phyloP scores from a whole-genome alignment of 1,140 invertebrate species.

The Radopholus similis region DNA sequence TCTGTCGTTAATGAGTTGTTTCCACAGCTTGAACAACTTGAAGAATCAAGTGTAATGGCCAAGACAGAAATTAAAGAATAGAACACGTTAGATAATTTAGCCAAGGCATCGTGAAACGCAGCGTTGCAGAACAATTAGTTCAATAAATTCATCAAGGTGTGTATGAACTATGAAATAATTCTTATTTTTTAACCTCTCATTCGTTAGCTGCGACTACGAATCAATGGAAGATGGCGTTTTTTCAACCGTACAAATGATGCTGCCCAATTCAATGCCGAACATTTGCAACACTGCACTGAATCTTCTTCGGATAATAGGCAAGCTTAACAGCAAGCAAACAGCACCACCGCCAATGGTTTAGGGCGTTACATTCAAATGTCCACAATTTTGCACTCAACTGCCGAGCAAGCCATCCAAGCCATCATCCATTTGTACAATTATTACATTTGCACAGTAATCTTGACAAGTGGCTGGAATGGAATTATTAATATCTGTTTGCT shows the following conservation, averaged over 20 bases:
- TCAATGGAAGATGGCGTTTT: neutral
- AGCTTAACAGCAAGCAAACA: slow-evolving; percentile 60
- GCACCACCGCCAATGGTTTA: too few relatives aligned
- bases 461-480: neutral
- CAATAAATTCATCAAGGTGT: neutral
- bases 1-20: neutral
- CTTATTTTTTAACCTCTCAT: neutral
- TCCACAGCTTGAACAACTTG: neutral
- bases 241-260: neutral
- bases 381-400: slow-evolving; percentile 79
- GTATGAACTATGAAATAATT: neutral
- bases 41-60: too few relatives aligned
- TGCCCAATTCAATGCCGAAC: slow-evolving; percentile 62
- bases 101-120: neutral
- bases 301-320: slow-evolving; percentile 82
- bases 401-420: slow-evolving; percentile 80
- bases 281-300: slow-evolving; percentile 88
- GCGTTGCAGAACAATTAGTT: neutral
- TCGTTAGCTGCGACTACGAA: neutral
- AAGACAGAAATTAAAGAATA: too few relatives aligned
- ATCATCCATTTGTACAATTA: slow-evolving; percentile 92
- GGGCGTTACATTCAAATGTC: slow-evolving; percentile 80
- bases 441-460: slow-evolving; percentile 64
- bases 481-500: neutral
- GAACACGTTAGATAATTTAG: too few relatives aligned